Evolutionary conservation across 2,113 vertebrate genomes (phyloP).

Genomic region (Nibea coibor): DNA sequence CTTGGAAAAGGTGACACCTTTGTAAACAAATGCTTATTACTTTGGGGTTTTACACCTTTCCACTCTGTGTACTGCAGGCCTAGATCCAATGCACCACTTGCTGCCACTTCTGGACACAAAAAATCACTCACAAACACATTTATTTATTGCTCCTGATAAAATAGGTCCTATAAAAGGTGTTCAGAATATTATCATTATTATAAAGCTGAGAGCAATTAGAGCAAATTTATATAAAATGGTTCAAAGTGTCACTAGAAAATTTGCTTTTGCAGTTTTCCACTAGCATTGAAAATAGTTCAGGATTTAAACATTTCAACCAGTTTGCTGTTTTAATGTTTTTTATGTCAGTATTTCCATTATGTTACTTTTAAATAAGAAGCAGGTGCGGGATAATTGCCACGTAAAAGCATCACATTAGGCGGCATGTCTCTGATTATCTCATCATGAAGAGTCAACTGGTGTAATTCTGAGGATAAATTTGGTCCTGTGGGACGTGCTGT

Average conservation of each 20-base stretch:
- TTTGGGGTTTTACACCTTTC: neutral
- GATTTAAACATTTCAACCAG: no score
- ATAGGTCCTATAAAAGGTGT: neutral
- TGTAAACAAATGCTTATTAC: neutral
- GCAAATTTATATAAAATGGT: neutral
- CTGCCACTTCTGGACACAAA: slow-evolving; percentile 7
- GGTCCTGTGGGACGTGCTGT: slow-evolving; percentile 58
- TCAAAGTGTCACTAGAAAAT: neutral
- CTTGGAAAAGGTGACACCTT: neutral
- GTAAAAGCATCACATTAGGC: slow-evolving; percentile 19
- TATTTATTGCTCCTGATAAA: neutral
- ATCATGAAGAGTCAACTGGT: slow-evolving; percentile 45
- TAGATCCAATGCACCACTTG: neutral
- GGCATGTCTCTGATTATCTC: slow-evolving; percentile 45
- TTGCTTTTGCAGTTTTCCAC: neutral
- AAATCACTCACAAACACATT: slow-evolving; percentile 13
- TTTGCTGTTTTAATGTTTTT: neutral
- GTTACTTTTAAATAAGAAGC: neutral
- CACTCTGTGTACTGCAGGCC: neutral
- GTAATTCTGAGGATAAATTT: slow-evolving; percentile 50
- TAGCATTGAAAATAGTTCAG: no score
- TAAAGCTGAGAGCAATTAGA: neutral
- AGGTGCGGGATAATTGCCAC: neutral
- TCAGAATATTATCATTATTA: neutral
- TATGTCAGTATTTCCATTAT: neutral